Base-by-base conservation (phyloP, 2,888 invertebrate species). In the Drosophila robusta region DNA sequence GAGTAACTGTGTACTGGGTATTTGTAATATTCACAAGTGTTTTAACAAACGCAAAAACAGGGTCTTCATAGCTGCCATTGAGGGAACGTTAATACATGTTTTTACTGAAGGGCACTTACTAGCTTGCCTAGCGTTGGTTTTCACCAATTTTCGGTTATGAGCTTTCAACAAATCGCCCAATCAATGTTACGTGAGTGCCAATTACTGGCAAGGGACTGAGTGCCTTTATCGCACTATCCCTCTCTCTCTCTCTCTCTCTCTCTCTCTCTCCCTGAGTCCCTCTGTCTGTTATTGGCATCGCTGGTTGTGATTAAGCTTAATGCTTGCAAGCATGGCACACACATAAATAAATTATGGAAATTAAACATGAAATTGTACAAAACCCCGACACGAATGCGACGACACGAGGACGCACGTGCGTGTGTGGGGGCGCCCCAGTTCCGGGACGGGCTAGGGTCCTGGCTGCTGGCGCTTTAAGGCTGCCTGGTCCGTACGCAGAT, bases 311-410 rank as follows among this genome's bases (percentile, higher is more conserved):
- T 85, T 70, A 68, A 76, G 64, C 74, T 60, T 66, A 75, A 68
- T 61, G 56, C 68, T 47, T 50, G 49, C 45, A 45, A 45, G 44
- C 41, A 57, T 41, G 34, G 69, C 61, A 69, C 60, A 75, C 69
- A 70, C 84, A 78, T 80, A 87, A 84, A 87, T 87, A 87, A 80
- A 84, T 83, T 87, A 87, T 83, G 87, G 70, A 84, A 84, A 87
- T 83, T 80, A 84, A 76, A 78, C 76, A 77, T 77, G 82, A 78
- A 87, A 81, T 78, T 83, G 77, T 75, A 75, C 70, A 82, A 86
- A 83, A 70, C 80, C 64, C 71, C 65, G 55, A 66, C 65, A 80
- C 63, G 65, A 74, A 78, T 74, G 70, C 72, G 62, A 63, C 67
- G 75, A 67, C 63, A 66, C 49, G 64, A 63, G 36, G 49, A 39